A percentile compares a stretch with the other conserved stretches of the same genome.
Conservation (phyloP, 2,888 invertebrate species). For the Taphrorychus bicolor region DNA sequence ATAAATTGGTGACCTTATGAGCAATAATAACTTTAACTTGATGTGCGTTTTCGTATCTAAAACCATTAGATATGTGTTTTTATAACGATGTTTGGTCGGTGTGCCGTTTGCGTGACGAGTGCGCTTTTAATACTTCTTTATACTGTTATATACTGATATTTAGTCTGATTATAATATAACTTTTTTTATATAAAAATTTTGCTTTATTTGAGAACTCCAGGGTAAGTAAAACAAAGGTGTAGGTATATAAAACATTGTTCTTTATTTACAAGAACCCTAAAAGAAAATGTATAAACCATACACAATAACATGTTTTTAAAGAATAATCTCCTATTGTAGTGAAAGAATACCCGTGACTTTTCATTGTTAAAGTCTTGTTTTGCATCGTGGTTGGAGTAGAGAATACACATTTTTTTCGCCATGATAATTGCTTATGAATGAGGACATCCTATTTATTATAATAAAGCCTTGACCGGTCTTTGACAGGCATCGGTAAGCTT, state of each 20-base stretch:
- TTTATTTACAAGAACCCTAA: not conserved
- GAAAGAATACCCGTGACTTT: too few species aligned
- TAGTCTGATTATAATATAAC: not conserved
- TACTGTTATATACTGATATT: constrained; percentile 4
- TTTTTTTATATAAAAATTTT: not conserved
- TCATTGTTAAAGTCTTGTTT: too few species aligned
- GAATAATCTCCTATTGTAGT: not conserved
- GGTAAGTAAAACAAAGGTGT: not conserved
- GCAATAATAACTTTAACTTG: not conserved
- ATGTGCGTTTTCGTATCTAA: not conserved
- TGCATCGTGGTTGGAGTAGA: not conserved
- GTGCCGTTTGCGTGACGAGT: constrained; percentile 23
- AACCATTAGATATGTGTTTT: not conserved
- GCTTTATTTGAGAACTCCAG: not conserved
- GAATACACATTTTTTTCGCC: not conserved
- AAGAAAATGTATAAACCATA: not conserved
- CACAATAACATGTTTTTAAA: not conserved
- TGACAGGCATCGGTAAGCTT: constrained; percentile 47
- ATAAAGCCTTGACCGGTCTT: constrained; percentile 40
- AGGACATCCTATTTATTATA: not conserved
- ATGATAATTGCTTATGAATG: not conserved
- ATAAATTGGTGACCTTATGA: too few species aligned
- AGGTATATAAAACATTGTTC: not conserved
- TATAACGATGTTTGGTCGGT: constrained; percentile 9
- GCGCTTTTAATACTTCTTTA: constrained; percentile 6